phyloP scores from a whole-genome alignment of 2,888 invertebrate species.

The Cosmia trapezina region DNA sequence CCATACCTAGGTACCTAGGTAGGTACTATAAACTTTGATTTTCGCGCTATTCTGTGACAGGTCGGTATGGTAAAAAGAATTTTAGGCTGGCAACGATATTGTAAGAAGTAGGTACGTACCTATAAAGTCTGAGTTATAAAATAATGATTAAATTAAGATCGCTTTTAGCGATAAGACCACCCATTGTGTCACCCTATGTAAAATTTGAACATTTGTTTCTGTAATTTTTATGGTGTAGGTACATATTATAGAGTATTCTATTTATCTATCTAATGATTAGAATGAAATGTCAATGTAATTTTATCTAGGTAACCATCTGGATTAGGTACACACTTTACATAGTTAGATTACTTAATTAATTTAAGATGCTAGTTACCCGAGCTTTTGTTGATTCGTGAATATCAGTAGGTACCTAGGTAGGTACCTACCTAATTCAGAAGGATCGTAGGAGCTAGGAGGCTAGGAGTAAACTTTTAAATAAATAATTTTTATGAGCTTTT shows the following conservation, averaged over 20 bases:
- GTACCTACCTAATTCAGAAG: background rate
- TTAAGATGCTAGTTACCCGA: background rate
- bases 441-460: background rate
- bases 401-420: no score
- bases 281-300: background rate
- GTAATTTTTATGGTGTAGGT: no score
- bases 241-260: no score
- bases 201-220: no score
- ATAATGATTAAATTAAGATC: background rate
- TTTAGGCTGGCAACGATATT: background rate
- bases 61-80: background rate
- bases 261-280: background rate
- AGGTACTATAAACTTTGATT: background rate
- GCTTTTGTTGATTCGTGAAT: background rate
- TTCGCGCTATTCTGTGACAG: background rate
- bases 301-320: background rate
- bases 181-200: no score
- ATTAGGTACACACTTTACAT: background rate
- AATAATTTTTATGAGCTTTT: background rate
- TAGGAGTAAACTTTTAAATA: background rate
- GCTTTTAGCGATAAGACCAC: no score
- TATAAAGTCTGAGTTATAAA: background rate
- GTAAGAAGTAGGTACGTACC: background rate
- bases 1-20: background rate
- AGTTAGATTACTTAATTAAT: background rate